Evolutionary conservation across 64 coral and sea anemone species (phyloP).

Genomic region (Hydrozoanthus tunicans): DNA sequence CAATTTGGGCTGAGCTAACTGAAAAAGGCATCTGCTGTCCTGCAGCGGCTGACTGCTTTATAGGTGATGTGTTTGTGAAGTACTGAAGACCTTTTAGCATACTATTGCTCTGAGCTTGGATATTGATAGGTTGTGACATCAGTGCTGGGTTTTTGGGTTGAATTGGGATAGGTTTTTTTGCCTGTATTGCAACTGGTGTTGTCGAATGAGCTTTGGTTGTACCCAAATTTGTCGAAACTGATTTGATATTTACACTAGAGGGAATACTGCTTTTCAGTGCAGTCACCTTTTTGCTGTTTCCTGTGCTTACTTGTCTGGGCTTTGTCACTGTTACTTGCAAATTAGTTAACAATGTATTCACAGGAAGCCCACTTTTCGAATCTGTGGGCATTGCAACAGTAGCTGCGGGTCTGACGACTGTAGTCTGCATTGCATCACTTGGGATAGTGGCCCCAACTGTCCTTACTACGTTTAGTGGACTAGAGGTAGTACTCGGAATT

Average conservation of each 20-base stretch:
- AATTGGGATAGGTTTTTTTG: conserved; percentile 92
- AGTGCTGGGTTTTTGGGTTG: conserved; percentile 83
- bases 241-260: conserved; percentile 38
- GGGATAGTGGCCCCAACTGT: conserved; percentile 45
- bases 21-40: conserved; percentile 30
- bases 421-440: conserved; percentile 56
- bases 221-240: conserved; percentile 37
- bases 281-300: not conserved
- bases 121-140: conserved; percentile 42
- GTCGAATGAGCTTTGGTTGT: conserved; percentile 13
- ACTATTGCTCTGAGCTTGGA: conserved; percentile 41
- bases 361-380: conserved; percentile 17
- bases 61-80: conserved; percentile 40
- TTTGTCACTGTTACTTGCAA: conserved; percentile 1
- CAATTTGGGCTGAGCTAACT: conserved; percentile 29
- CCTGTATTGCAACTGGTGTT: conserved; percentile 62
- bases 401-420: conserved; percentile 11
- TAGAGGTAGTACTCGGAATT: conserved; percentile 25
- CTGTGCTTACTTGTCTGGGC: not conserved
- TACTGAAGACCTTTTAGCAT: conserved; percentile 54
- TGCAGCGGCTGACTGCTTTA: conserved; percentile 18
- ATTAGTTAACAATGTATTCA: conserved; percentile 28
- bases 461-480: conserved; percentile 15
- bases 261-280: conserved; percentile 1
- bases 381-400: conserved; percentile 36